Base-by-base conservation (phyloP, 2,797 vertebrate genomes). In the Xenopus petersii region DNA sequence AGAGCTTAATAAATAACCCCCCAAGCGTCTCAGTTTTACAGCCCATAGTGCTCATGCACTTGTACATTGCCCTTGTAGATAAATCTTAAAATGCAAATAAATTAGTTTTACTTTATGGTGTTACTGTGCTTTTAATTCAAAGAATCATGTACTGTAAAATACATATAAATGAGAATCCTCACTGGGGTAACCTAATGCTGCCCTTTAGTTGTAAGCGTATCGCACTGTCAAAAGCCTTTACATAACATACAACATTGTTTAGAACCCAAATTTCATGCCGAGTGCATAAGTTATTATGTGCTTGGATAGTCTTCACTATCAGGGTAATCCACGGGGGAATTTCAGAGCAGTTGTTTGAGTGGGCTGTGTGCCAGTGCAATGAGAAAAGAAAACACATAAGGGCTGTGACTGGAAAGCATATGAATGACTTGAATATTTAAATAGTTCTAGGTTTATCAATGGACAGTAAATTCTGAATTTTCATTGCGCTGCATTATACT, bases 231-330 rank as follows among this genome's bases (percentile, higher is more conserved):
- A 24, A 47, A 12, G 36, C 60, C 46, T 73, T 47, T 51, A 69
- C 47, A 24, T 42, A 62, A 67, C 49, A 70, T 69, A 70, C 13
- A 71, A 60, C 49, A 54, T 67, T 75, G 62, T 65, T 26, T 70
- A 36, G 63, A 59, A 46, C 42, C 60, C 17, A 33, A 30, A 74
- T 79, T 68, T 73, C 66, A 78, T 69, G 75, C 70, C 30, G 36
- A 56, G 51, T 64, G 70, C 70, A 68, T 48, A 58, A 63, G 70
- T 65, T 78, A 78, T 73, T 78, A 78, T 68, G 47, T 78, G 75
- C 75, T 67, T 78, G 70, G 60, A 59, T 73, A 60, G 42, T 64
- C 46, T 64, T 69, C 63, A 59, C 42, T 69, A 78, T 69, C 65
- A 64, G 24, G 17, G 42, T 58, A 64, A 73, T 63, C 60, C 65